Evolutionary conservation across 2,797 vertebrate species (phyloP).

Genomic region (Staurois parvus): DNA sequence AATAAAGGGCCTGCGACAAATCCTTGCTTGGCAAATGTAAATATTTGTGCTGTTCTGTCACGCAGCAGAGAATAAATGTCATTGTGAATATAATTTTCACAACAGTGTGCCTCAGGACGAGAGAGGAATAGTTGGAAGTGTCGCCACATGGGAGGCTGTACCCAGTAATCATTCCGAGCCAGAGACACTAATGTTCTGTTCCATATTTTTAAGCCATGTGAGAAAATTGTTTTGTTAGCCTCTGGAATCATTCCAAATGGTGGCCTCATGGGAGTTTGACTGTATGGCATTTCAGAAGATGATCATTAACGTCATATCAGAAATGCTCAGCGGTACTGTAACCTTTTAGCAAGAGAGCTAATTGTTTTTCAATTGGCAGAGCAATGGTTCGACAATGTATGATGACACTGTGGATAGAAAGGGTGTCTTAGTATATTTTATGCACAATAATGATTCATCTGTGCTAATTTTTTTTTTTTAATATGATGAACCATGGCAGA

Average conservation of each 20-base stretch:
- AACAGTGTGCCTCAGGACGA: conserved; percentile 25
- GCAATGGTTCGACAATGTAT: conserved; percentile 15
- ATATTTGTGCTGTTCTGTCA: conserved; percentile 38
- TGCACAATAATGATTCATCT: neutral
- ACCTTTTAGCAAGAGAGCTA: conserved; percentile 49
- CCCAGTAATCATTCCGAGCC: conserved; percentile 49
- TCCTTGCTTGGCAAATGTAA: conserved; percentile 15
- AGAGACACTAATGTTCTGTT: conserved; percentile 35
- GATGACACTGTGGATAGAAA: neutral
- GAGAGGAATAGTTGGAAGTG: conserved; percentile 22
- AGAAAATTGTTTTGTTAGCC: conserved; percentile 48
- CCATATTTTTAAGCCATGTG: conserved; percentile 25
- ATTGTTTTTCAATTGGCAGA: conserved; percentile 43
- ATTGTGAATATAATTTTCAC: conserved; percentile 53
- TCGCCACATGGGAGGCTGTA: conserved; percentile 47
- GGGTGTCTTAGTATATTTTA: neutral
- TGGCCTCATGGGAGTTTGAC: conserved; percentile 37
- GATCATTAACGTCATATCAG: conserved; percentile 53
- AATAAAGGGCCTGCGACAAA: neutral
- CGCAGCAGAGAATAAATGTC: conserved; percentile 45
- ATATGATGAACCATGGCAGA: neutral
- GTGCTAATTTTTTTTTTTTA: neutral
- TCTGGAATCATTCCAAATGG: conserved; percentile 38
- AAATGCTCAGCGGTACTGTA: conserved; percentile 39
- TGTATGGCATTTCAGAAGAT: conserved; percentile 53